Evolutionary conservation across 2,113 vertebrate genomes (phyloP).

Genomic region (Upupa epops): DNA sequence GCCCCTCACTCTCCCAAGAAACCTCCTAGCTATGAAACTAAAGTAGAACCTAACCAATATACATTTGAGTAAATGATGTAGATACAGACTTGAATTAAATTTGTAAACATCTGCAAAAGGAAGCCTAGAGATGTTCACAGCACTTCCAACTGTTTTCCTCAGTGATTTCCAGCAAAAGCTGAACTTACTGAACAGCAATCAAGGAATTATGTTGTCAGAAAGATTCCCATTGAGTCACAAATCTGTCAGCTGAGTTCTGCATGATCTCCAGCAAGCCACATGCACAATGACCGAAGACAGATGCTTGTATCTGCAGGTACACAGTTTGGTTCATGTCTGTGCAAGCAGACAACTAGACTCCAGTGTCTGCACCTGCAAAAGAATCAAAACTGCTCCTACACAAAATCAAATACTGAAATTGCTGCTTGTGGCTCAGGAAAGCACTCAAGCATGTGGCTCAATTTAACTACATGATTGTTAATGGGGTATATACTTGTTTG

Average conservation of each 20-base stretch:
- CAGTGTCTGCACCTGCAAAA: not conserved
- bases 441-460: not conserved
- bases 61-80: not conserved
- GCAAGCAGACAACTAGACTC: not conserved
- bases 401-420: not conserved
- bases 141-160: not conserved
- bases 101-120: not conserved
- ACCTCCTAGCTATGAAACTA: not conserved
- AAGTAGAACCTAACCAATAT: not conserved
- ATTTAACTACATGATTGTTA: not conserved
- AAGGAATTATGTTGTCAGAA: not conserved
- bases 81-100: not conserved
- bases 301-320: not conserved
- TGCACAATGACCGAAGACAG: not conserved
- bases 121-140: not conserved
- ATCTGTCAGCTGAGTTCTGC: not conserved
- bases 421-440: not conserved
- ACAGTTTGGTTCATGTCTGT: not conserved
- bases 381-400: not conserved
- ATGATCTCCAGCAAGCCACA: not conserved
- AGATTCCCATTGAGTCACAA: not conserved
- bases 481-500: not conserved
- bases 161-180: not conserved
- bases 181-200: not conserved
- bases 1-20: not conserved